phyloP scores from a whole-genome alignment of 2,797 vertebrate genomes.

The Acropternis orthonyx region DNA sequence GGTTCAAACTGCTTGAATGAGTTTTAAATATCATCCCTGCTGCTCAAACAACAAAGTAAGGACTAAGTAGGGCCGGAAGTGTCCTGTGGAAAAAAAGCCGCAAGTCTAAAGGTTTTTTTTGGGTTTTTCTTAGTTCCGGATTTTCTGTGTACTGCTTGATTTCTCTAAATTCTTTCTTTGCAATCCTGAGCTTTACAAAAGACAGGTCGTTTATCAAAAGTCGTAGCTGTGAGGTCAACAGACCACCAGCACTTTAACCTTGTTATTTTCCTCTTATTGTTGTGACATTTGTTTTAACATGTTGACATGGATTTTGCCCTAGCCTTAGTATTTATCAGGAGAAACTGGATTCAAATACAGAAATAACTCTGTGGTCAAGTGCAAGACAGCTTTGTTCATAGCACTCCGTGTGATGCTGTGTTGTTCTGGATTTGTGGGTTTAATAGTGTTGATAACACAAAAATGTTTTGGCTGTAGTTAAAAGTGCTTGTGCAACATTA shows the following conservation, averaged over 20 bases:
- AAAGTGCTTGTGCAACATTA: neutral
- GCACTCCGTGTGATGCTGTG: rapidly evolving
- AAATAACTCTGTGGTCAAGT: neutral
- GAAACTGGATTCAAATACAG: neutral
- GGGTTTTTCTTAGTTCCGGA: rapidly evolving
- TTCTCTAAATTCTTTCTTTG: neutral
- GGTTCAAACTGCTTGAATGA: neutral
- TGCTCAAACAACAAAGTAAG: neutral
- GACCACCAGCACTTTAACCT: neutral
- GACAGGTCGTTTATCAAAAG: neutral
- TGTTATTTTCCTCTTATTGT: neutral
- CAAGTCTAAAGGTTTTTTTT: neutral
- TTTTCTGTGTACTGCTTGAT: neutral
- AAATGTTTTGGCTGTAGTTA: rapidly evolving
- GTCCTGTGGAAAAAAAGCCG: neutral
- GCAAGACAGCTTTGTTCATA: neutral
- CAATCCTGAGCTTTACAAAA: neutral
- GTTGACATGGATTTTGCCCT: neutral
- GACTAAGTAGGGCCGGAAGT: neutral
- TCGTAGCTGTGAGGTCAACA: neutral
- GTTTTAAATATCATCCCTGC: neutral
- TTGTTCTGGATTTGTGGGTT: neutral
- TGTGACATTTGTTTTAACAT: neutral
- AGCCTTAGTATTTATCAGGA: neutral
- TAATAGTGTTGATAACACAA: neutral